Evolutionary conservation across 2,113 vertebrate species (phyloP), one percentile per base, ranked within the genome.

Genomic region (Psittacus erithacus): DNA sequence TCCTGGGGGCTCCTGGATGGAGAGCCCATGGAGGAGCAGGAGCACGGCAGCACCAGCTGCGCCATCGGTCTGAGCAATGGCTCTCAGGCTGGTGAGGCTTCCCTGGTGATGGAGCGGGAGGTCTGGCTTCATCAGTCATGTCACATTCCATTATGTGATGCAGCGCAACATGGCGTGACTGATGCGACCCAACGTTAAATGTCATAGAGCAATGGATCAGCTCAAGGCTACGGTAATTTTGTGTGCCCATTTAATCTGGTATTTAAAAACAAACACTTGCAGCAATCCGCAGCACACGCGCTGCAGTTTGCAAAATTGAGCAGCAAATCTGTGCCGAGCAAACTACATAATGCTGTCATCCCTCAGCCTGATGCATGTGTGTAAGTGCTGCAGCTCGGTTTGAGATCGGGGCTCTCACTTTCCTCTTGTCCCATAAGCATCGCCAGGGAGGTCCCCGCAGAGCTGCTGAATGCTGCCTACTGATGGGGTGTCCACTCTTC

Each of bases 131-230:
- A 95, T 95, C 95, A 95, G 79, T 90, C 96, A 95, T 96, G 96
- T 97, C 96, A 96, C 94, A 95, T 97, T 94, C n/a, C 85, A 96
- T 97, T 96, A 96, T 29, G 93, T 24, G 91, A 71, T 93, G 95
- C 96, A 95, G 77, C 0, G 87, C 95, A 96, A 94, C 87, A 1
- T 5, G 94, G 90, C 96, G 95, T 97, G 95, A 96, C 95, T 96
- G 96, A 96, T 97, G 94, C 91, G 88, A 92, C 68, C 84, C 94
- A 97, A 96, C 95, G 53, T 94, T 96, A 96, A 97, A 97, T 97
- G 96, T 96, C 96, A 97, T 94, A 86, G 96, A 96, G 96, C 96
- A 97, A 96, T 92, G 95, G 94, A 95, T 96, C 91, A 96, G 96
- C 95, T 97, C 96, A 95, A 93, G 95, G 96, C 96, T 97, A 96